Base-by-base conservation (phyloP, 92 coral and sea anemone genomes). In the Meandrina meandrites region DNA sequence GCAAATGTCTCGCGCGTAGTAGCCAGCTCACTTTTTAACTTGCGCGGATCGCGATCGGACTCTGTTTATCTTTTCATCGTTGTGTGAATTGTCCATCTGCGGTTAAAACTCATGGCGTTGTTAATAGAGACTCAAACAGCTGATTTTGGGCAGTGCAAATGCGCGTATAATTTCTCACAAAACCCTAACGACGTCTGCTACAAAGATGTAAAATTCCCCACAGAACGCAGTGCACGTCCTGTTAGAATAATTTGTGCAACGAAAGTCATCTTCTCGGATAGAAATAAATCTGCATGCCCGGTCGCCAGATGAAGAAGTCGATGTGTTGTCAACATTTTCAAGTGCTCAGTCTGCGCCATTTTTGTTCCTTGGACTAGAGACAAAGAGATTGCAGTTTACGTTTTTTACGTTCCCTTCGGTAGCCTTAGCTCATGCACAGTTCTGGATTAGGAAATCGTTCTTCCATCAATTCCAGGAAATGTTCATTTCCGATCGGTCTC, bases 401-500 rank as follows among this genome's bases (percentile, higher is more conserved):
- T 60, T 60, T 11, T 64, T 2, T 28, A 60, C 68, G 19, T 22
- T 24, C 12, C 7, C 34, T 27, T 8, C 14, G 34, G 70, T 60
- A 48, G 53, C 53, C 53, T 21, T 3, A n/a, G n/a, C n/a, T n/a
- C n/a, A n/a, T n/a, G n/a, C n/a, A 10, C 67, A 10, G 0, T 60
- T 21, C 67, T 22, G 5, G 28, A 5, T 60, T 22, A 22, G 67
- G 67, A 60, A 16, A 57, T 57, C 66, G 62, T 17, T 18, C n/a
- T 28, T 60, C 12, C 67, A 4, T 60, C 14, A 72, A 22, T 72
- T 72, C n/a, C 77, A 72, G 77, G 77, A 72, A 72, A 72, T 36
- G 50, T 40, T 40, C 51, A 72, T 72, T 72, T 72, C 77, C 77
- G 77, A 72, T 71, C 76, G 76, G 8, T 36, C 27, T 72, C n/a